Evolutionary conservation across 2,113 vertebrate species (phyloP).

Genomic region (Bos indicus): DNA sequence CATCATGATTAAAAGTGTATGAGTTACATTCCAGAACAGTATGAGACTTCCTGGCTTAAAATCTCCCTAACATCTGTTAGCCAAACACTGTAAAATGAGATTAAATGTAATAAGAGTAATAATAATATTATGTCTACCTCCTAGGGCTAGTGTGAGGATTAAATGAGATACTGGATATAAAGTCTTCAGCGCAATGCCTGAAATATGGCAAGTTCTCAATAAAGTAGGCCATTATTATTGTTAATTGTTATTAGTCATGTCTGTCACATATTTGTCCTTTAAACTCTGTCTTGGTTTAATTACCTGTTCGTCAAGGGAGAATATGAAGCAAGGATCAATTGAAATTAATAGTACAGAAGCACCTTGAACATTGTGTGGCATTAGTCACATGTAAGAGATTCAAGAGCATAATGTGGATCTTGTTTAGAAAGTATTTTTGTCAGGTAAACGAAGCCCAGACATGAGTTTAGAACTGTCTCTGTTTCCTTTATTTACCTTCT

Average conservation of each 20-base stretch:
- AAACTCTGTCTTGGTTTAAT: neutral
- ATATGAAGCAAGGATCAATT: neutral
- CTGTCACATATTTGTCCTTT: neutral
- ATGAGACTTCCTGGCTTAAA: neutral
- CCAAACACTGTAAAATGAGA: neutral
- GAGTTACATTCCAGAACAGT: neutral
- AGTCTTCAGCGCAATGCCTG: neutral
- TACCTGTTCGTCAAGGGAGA: neutral
- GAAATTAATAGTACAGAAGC: neutral
- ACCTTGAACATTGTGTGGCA: neutral
- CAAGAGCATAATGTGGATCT: neutral
- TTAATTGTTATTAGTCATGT: neutral
- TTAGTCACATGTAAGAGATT: neutral
- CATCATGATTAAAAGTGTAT: neutral
- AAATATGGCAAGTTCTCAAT: neutral
- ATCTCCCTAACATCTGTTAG: neutral
- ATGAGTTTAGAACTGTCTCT: neutral
- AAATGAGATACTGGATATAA: neutral
- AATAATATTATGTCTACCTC: neutral
- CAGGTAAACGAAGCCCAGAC: neutral
- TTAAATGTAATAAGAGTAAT: neutral
- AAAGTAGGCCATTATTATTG: neutral
- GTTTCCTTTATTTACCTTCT: neutral
- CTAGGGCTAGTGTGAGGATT: neutral
- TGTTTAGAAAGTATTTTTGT: neutral